Evolutionary conservation across 2,113 vertebrate genomes (phyloP).

Genomic region (Zosterops japonicus): DNA sequence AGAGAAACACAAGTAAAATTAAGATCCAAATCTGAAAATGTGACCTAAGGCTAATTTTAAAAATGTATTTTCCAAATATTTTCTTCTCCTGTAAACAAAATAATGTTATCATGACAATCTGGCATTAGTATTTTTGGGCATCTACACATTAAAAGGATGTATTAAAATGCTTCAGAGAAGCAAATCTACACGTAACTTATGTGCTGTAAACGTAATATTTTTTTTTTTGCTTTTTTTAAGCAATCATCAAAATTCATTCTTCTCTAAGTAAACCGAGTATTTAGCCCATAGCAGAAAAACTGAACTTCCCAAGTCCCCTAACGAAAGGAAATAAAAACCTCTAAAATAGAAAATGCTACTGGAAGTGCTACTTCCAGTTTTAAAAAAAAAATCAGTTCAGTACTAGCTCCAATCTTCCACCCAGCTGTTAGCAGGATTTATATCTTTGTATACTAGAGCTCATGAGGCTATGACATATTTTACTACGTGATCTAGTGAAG

Average conservation of each 20-base stretch:
- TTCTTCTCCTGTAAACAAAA: background rate
- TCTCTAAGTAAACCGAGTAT: background rate
- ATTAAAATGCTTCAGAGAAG: background rate
- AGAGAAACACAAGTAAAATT: background rate
- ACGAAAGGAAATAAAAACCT: background rate
- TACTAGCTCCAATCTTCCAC: background rate
- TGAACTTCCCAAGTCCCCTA: background rate
- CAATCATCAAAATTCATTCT: background rate
- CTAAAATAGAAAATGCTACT: background rate
- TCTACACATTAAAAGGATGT: background rate
- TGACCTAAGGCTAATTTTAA: background rate
- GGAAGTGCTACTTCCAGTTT: background rate
- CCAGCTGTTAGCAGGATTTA: background rate
- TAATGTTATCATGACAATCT: background rate
- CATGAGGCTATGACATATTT: background rate
- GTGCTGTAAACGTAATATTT: background rate
- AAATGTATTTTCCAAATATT: background rate
- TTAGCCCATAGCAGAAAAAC: background rate
- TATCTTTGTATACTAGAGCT: background rate
- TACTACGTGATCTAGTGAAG: background rate
- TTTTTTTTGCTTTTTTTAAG: background rate
- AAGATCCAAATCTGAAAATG: background rate
- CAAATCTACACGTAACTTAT: background rate
- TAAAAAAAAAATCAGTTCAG: background rate
- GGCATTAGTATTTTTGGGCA: background rate